Conservation (phyloP, 2,113 vertebrate species). For the Sturnira hondurensis region DNA sequence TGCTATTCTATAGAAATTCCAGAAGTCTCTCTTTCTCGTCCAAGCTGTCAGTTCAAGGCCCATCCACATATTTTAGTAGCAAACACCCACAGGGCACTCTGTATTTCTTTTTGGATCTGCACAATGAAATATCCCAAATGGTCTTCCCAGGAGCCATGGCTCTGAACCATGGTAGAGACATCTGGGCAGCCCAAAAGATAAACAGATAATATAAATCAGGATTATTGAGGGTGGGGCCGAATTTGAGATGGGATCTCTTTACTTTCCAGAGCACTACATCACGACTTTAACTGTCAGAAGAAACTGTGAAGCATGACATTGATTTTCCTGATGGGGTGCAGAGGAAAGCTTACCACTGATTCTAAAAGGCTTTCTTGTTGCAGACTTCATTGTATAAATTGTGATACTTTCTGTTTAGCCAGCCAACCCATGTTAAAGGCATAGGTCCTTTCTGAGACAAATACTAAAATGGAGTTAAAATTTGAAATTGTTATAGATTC, state of each 20-base stretch:
- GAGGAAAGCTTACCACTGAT: not conserved
- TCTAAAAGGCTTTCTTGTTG: not conserved
- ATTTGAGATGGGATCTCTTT: not conserved
- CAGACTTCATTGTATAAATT: not conserved
- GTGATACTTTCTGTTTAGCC: not conserved
- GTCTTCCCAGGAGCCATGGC: not conserved
- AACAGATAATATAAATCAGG: not conserved
- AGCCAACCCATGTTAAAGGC: not conserved
- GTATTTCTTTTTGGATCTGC: not conserved
- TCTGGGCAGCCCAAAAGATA: not conserved
- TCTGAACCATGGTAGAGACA: not conserved
- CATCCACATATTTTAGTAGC: not conserved
- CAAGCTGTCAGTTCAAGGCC: not conserved
- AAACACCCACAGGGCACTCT: not conserved
- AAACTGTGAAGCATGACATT: not conserved
- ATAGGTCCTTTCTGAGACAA: constrained; percentile 20
- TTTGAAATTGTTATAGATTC: not conserved
- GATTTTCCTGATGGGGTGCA: not conserved
- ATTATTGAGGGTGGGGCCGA: not conserved
- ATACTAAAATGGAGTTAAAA: not conserved
- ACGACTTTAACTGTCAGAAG: not conserved
- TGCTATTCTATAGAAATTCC: not conserved
- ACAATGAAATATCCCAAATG: not conserved
- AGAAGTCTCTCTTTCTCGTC: not conserved
- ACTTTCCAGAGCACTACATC: not conserved